Conservation (phyloP, 2,888 invertebrate genomes). For the Agrochola lota region DNA sequence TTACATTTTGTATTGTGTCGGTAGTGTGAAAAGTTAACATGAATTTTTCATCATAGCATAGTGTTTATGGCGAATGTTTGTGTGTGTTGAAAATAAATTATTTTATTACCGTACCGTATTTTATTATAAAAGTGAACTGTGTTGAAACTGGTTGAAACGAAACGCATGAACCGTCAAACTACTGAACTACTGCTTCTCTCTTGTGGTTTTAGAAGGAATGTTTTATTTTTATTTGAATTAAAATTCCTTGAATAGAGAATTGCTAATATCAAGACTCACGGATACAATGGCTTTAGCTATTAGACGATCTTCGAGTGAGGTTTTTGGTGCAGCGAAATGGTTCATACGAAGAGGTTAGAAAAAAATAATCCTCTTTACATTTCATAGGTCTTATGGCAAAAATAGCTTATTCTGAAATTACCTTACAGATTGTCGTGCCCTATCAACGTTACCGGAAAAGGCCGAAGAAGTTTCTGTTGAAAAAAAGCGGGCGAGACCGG, state of each 20-base stretch:
- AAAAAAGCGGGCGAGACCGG: constrained; percentile 21
- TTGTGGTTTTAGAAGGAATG: constrained; percentile 21
- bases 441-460: constrained; percentile 81
- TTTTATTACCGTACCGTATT: too few relatives aligned
- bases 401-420: background rate
- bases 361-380: constrained; percentile 7
- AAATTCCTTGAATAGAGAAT: background rate
- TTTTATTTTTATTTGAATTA: constrained; percentile 28
- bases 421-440: constrained; percentile 77
- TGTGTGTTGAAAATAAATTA: too few relatives aligned
- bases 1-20: background rate
- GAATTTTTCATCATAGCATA: too few relatives aligned
- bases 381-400: background rate
- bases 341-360: constrained; percentile 84
- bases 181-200: too few relatives aligned
- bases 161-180: constrained; percentile 15
- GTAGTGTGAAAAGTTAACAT: background rate
- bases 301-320: constrained; percentile 73
- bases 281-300: constrained; percentile 79
- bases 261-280: background rate
- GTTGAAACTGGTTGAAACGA: background rate
- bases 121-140: too few relatives aligned
- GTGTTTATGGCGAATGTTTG: too few relatives aligned
- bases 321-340: constrained; percentile 81
- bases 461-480: constrained; percentile 57